Evolutionary conservation across 2,113 vertebrate genomes (phyloP).

Genomic region (Zeus faber): DNA sequence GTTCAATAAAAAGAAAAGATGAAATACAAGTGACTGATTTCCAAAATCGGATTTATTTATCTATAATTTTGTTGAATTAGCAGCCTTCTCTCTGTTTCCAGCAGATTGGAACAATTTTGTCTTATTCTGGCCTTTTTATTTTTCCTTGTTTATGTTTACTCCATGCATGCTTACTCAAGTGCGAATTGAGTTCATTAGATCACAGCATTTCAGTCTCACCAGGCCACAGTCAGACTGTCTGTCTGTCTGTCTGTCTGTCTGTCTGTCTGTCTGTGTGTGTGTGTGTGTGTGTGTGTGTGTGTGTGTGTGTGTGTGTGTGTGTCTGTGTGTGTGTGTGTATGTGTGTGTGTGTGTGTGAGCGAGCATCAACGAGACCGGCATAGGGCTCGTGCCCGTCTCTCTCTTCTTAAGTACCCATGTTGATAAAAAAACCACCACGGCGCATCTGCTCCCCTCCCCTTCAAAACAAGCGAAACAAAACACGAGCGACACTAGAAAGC

Average conservation of each 20-base stretch:
- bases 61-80: too few species aligned
- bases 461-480: slow-evolving; percentile 60
- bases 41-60: too few species aligned
- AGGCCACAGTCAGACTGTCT: background rate
- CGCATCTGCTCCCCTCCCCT: slow-evolving; percentile 36
- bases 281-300: slow-evolving; percentile 1
- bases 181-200: background rate
- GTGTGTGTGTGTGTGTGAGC: background rate
- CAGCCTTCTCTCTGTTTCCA: background rate
- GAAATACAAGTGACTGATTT: too few species aligned
- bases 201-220: slow-evolving; percentile 2
- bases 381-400: too few species aligned
- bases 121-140: background rate
- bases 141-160: background rate
- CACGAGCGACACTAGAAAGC: slow-evolving; percentile 51
- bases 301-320: background rate
- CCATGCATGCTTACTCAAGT: background rate
- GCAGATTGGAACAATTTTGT: background rate
- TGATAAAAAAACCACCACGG: slow-evolving; percentile 20
- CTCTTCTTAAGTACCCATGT: slow-evolving; percentile 24
- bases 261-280: background rate
- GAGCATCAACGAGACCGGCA: background rate
- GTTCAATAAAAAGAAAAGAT: too few species aligned
- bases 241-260: background rate
- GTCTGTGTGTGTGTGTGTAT: background rate